phyloP scores from a whole-genome alignment of 2,888 invertebrate species.

The Malacosoma neustria region DNA sequence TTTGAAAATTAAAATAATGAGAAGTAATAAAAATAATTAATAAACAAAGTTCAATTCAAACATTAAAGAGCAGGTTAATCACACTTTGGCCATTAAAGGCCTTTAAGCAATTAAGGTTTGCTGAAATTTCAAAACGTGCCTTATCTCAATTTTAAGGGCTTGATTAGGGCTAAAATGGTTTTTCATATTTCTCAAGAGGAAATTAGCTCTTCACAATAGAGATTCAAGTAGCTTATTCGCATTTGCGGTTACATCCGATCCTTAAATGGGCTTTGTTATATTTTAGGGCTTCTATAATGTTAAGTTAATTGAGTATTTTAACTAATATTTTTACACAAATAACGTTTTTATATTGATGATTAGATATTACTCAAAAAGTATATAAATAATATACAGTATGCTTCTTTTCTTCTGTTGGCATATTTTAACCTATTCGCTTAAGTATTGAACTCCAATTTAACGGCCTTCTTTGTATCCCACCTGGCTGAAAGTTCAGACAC shows the following conservation, averaged over 20 bases:
- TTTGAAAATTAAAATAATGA: no score
- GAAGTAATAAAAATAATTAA: not conserved
- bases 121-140: conserved; percentile 39
- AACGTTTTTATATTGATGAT: no score
- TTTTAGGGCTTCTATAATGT: not conserved
- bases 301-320: no score
- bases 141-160: conserved; percentile 35
- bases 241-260: not conserved
- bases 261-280: not conserved
- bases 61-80: conserved; percentile 9
- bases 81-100: conserved; percentile 18
- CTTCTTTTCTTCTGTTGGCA: no score
- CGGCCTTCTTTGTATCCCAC: no score
- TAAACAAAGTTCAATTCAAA: not conserved
- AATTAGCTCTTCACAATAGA: conserved; percentile 8
- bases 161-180: conserved; percentile 38
- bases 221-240: conserved; percentile 13
- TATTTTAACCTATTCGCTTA: no score
- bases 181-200: conserved; percentile 19
- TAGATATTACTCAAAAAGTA: no score
- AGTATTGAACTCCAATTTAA: no score
- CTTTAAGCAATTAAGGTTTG: conserved; percentile 24
- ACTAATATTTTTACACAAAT: no score
- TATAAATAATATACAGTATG: no score
- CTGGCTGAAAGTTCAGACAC: no score